A percentile compares a stretch with the other conserved stretches of the same genome.
Evolutionary conservation across 2,113 vertebrate species (phyloP).

Genomic region (Megaceryle torquata): DNA sequence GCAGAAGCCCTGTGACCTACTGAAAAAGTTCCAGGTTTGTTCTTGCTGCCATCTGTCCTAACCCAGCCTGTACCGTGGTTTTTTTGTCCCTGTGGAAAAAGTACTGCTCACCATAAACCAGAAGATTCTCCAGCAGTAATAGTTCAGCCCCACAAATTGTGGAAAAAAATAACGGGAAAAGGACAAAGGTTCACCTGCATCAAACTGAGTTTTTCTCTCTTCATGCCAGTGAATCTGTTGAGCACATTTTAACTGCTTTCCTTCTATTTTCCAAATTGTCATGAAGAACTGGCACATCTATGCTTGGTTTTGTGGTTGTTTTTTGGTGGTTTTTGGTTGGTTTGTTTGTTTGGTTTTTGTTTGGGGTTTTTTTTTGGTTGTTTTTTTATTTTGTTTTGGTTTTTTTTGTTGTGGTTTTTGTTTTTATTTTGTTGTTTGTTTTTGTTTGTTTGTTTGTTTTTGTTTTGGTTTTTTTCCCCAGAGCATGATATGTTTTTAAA

Average conservation of each 20-base stretch:
- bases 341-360: too few species aligned
- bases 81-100: neutral
- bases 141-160: neutral
- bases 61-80: neutral
- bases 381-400: too few species aligned
- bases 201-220: neutral
- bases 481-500: neutral
- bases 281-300: neutral
- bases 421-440: too few species aligned
- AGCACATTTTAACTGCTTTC: neutral
- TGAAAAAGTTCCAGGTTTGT: neutral
- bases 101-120: neutral
- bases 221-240: neutral
- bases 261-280: neutral
- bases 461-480: neutral
- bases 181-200: neutral
- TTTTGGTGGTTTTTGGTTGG: too few species aligned
- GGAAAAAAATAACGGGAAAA: neutral
- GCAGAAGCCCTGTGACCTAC: neutral
- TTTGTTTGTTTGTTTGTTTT: too few species aligned
- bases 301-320: too few species aligned
- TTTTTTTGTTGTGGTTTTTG: too few species aligned
- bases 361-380: too few species aligned
- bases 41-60: neutral
- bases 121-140: neutral